These are phyloP conservation scores for Tachina grossa DNA, from an alignment of 2,888 invertebrate genomes.

Conservation along the genomic window DNA sequence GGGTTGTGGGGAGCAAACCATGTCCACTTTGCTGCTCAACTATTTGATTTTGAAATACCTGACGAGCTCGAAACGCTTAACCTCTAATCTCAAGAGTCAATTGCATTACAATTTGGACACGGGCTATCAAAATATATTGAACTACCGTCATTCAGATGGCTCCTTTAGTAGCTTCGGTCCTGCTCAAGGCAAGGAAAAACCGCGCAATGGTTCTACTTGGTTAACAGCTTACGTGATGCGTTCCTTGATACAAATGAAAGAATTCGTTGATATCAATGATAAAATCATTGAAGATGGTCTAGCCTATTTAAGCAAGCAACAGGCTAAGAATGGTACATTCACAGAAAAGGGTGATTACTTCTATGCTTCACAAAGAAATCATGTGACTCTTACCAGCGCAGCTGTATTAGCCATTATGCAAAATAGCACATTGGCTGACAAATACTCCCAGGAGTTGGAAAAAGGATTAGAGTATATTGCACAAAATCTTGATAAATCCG, in stretches of 20 bases:
- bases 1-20: constrained; percentile 90
- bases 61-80: constrained; percentile 85
- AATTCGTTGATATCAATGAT: constrained; percentile 88
- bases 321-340: constrained; percentile 90
- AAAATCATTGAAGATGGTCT: constrained; percentile 86
- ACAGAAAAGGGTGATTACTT: constrained; percentile 88
- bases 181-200: constrained; percentile 77
- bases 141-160: constrained; percentile 92
- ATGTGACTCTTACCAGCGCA: constrained; percentile 90
- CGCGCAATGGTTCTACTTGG: constrained; percentile 87
- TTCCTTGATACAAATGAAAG: constrained; percentile 88
- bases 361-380: constrained; percentile 87
- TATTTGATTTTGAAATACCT: constrained; percentile 91
- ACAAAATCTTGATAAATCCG: constrained; percentile 86
- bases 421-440: constrained; percentile 76
- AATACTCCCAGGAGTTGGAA: constrained; percentile 87
- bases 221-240: constrained; percentile 92
- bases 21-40: constrained; percentile 88
- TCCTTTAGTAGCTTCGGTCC: constrained; percentile 94
- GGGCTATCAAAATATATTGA: constrained; percentile 95
- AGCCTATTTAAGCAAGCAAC: constrained; percentile 87
- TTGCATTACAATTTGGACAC: constrained; percentile 86
- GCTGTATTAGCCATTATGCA: constrained; percentile 89
- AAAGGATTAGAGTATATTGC: constrained; percentile 90
- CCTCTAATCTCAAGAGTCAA: constrained; percentile 86